Base-by-base conservation (phyloP, 2,113 vertebrate genomes). In the Vidua chalybeata region DNA sequence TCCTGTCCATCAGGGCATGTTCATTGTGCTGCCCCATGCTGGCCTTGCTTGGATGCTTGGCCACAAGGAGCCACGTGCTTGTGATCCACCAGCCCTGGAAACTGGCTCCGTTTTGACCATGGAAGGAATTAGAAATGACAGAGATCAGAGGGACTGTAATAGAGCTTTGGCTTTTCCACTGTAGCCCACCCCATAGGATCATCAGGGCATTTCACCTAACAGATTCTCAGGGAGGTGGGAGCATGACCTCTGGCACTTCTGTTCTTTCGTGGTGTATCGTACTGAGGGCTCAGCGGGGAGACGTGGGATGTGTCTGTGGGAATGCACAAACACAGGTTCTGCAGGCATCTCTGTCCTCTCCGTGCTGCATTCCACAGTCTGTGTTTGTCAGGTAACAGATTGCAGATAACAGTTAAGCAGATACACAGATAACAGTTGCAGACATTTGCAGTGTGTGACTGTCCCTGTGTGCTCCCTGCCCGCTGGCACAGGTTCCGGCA, bases 401-500 rank as follows among this genome's bases (percentile, higher is more conserved):
- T 27, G 56, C 56, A 35, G 33, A 23, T 24, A 5, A 2, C 13
- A n/a, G 55, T 56, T n/a, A 14, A n/a, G 3, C 56, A 59, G n/a
- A 58, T 15, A 3, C 2, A 10, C 4, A 56, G 55, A 4, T 7
- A n/a, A 15, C 45, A 0, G 1, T 10, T 75, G 16, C 6, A 3
- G 39, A 0, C 10, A 0, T 54, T 66, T 43, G n/a, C 46, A 23
- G 35, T 33, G 49, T 54, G 22, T 61, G 8, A 49, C 81, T 90
- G 16, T 93, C 11, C 4, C 3, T 45, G 46, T 91, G 35, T 71
- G 23, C 73, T 64, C 23, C 6, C 18, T 84, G 75, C 76, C 62
- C 19, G 30, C 21, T 39, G 5, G 30, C 48, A 7, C 83, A 99
- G 99, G 97, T 99, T 99, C 96, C 99, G 99, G 75, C 99, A 99